Percentiles rank a stretch among this genome's conserved stretches.
These are phyloP conservation scores for Lycophotia porphyrea DNA, from an alignment of 2,888 invertebrate species.

Conservation along the genomic window DNA sequence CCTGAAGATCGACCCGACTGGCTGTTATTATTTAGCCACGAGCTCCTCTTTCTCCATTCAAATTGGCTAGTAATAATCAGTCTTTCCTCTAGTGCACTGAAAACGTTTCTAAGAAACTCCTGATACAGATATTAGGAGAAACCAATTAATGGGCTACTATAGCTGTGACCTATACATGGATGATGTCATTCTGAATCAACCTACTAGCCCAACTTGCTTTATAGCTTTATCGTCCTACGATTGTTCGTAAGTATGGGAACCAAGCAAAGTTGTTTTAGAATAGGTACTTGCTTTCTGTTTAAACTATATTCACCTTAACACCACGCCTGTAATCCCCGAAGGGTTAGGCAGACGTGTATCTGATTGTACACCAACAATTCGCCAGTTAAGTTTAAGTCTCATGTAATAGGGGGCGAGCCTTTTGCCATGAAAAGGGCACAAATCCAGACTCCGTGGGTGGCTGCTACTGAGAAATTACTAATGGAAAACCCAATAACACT, in stretches of 20 bases:
- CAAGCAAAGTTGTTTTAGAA: background rate
- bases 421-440: too few relatives aligned
- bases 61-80: background rate
- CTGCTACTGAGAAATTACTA: too few relatives aligned
- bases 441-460: too few relatives aligned
- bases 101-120: background rate
- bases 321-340: too few relatives aligned
- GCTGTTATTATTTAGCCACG: background rate
- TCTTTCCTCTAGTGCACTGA: background rate
- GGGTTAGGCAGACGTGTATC: too few relatives aligned
- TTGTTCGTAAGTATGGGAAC: conserved; percentile 32
- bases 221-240: conserved; percentile 36
- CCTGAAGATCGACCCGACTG: background rate
- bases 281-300: background rate
- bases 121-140: background rate
- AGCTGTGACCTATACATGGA: conserved; percentile 25
- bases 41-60: background rate
- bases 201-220: conserved; percentile 15
- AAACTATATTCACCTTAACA: too few relatives aligned
- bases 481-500: too few relatives aligned
- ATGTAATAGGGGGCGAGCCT: too few relatives aligned
- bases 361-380: too few relatives aligned
- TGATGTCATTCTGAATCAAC: conserved; percentile 38
- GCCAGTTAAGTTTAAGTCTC: too few relatives aligned
- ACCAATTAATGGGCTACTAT: background rate